These are phyloP conservation scores for Cyanistes caeruleus DNA, from an alignment of 2,113 vertebrate species.

Conservation along the genomic window DNA sequence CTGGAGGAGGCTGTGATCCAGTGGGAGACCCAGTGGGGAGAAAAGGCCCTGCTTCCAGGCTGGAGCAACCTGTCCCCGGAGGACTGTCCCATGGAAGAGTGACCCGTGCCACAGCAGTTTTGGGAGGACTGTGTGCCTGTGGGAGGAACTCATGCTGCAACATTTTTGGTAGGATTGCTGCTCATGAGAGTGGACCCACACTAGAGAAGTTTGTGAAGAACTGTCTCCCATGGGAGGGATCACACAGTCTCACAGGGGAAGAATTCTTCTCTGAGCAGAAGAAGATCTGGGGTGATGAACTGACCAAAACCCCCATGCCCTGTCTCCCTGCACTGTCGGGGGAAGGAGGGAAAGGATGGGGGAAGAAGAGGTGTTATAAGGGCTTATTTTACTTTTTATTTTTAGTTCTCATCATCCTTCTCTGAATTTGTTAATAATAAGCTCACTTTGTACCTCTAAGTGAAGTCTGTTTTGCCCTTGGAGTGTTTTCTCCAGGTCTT, in stretches of 20 bases:
- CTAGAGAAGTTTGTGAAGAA: fast-evolving
- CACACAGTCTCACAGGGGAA: background rate
- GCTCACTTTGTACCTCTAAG: background rate
- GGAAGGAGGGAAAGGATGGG: background rate
- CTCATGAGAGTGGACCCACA: fast-evolving
- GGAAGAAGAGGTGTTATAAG: background rate
- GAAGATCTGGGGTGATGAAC: fast-evolving
- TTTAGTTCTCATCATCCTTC: background rate
- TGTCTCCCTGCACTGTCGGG: fast-evolving
- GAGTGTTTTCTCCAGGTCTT: background rate
- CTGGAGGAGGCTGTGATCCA: background rate
- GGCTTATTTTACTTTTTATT: background rate
- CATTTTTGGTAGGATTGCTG: background rate
- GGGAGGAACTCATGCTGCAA: background rate
- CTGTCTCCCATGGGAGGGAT: background rate
- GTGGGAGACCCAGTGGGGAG: fast-evolving
- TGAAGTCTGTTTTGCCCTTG: background rate
- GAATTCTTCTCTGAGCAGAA: background rate
- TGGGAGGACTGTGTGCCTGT: too few relatives aligned
- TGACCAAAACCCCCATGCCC: background rate
- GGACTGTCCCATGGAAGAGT: background rate
- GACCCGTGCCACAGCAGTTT: fast-evolving
- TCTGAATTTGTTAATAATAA: background rate
- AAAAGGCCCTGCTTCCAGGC: background rate
- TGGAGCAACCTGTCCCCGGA: background rate